Conservation (phyloP, 2,113 vertebrate genomes). For the Dicaeum eximium region DNA sequence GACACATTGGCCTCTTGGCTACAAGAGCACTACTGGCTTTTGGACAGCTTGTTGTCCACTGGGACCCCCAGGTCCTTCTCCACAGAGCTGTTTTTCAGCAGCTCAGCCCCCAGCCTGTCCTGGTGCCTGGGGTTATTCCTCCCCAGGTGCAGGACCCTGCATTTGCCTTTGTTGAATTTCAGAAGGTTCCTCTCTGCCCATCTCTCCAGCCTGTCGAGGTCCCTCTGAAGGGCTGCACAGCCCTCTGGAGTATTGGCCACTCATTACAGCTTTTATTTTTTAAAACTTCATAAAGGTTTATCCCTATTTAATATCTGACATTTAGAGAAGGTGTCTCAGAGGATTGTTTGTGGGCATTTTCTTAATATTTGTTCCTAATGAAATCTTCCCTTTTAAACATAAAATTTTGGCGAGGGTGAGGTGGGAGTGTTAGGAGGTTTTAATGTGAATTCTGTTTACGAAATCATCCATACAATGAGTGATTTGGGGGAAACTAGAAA, state of each 20-base stretch:
- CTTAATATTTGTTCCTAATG: not conserved
- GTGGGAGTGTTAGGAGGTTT: not conserved
- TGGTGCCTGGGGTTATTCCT: not conserved
- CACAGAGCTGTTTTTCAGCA: not conserved
- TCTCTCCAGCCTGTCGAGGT: accelerated
- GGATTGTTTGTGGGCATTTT: not conserved
- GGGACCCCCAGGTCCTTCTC: not conserved
- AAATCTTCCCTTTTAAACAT: not conserved
- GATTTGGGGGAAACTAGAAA: not conserved
- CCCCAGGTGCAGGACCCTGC: not conserved
- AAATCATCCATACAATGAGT: not conserved
- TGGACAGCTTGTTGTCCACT: not conserved
- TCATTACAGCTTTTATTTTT: not conserved
- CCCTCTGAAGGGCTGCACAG: not conserved
- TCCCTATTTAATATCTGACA: not conserved
- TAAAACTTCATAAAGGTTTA: not conserved
- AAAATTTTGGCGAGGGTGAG: accelerated
- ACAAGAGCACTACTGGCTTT: not conserved
- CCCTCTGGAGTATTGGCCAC: accelerated
- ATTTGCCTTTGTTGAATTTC: not conserved
- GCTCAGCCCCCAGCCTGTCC: not conserved
- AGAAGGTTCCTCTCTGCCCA: not conserved
- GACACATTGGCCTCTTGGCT: not conserved
- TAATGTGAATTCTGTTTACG: not conserved
- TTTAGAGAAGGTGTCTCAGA: not conserved